Conservation (phyloP, 2,888 invertebrate species). For the Calliphora vomitoria region DNA sequence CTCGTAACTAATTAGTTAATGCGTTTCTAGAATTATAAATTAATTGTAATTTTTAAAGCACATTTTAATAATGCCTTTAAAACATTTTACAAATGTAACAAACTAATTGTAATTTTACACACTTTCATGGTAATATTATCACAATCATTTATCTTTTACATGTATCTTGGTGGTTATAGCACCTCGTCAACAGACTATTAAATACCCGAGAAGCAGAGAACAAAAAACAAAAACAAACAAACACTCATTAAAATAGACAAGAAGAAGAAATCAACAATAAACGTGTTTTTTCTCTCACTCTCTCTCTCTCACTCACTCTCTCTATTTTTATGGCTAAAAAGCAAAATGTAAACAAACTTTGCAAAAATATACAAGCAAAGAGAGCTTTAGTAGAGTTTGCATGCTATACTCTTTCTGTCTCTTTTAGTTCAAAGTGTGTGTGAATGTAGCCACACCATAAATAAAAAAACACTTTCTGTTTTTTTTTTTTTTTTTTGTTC, state of each 20-base stretch:
- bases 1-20: neutral
- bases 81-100: conserved; percentile 46
- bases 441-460: neutral
- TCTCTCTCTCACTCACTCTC: neutral
- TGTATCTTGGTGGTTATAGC: conserved; percentile 65
- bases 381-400: neutral
- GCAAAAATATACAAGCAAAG: neutral
- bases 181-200: conserved; percentile 74
- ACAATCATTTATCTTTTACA: conserved; percentile 65
- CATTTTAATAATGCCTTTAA: conserved; percentile 25
- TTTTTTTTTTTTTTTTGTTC: neutral
- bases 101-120: conserved; percentile 65
- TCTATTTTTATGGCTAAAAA: conserved; percentile 12
- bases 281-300: neutral
- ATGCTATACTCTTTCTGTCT: conserved; percentile 19
- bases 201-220: conserved; percentile 20
- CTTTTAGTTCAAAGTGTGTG: neutral
- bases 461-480: conserved; percentile 4
- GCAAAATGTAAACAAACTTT: conserved; percentile 59
- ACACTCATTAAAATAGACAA: conserved; percentile 21
- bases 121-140: conserved; percentile 60
- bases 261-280: neutral
- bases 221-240: conserved; percentile 23
- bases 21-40: neutral
- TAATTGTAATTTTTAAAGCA: conserved; percentile 7